Evolutionary conservation across 2,113 vertebrate genomes (phyloP), one percentile per base, ranked within the genome.

Genomic region (Mirza zaza): DNA sequence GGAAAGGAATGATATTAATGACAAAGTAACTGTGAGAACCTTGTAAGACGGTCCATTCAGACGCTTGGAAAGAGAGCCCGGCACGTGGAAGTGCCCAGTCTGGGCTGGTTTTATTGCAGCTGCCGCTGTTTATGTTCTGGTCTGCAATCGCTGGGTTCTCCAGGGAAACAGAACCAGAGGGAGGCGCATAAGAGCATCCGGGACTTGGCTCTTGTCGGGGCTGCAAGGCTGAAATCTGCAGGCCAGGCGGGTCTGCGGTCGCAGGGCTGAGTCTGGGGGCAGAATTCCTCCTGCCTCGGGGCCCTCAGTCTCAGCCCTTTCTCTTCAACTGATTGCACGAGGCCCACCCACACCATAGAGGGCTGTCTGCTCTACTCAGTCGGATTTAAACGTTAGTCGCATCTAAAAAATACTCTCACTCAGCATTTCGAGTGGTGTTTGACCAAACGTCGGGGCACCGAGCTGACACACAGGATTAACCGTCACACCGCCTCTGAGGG

Each of bases 61-160:
- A 71, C 45, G 5, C 57, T 75, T n/a, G 42, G 70, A 27, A 12
- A 61, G 34, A 10, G 87, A 48, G 7, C 50, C 88, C 55, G 88
- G 61, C 18, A 8, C 2, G 0, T 5, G 1, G 27, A 7, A 32
- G 39, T 8, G 39, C 65, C 15, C 1, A 3, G 10, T 4, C 17
- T 20, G 11, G 55, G 32, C 79, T 61, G 11, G 50, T n/a, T 29
- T 48, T 18, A 7, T 3, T 48, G 55, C 21, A 10, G 23, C 9
- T 8, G 18, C 20, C 0, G 18, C 39, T 29, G 79, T 50, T 20
- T n/a, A n/a, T 4, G 15, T 82, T 39, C 67, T 4, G 4, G 8
- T 52, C 29, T 42, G 50, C 42, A 17, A 36, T 6, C 32, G 6
- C 29, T 6, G 2, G 39, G 23, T 12, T 36, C 23, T 13, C 48